Base-by-base conservation (phyloP, 2,113 vertebrate genomes). In the Asarcornis scutulata region DNA sequence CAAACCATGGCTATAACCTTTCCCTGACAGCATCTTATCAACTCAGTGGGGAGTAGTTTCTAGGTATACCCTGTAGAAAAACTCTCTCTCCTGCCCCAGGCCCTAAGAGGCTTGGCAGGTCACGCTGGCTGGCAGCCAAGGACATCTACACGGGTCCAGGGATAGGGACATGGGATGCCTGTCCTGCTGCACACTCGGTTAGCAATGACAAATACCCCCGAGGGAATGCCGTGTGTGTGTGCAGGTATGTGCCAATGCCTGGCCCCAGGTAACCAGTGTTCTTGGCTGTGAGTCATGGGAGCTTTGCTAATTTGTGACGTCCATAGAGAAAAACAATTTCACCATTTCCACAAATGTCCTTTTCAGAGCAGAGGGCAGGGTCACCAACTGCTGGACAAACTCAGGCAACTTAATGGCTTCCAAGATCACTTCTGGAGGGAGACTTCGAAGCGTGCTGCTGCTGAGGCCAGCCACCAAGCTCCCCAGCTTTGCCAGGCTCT, bases 261-360 rank as follows among this genome's bases (percentile, higher is more conserved):
- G 22, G 52, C 78, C 71, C 50, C 67, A 38, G 89, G 82, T 12
- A 8, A 46, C 25, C 75, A 21, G 15, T 4, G 32, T 40, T n/a
- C 76, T 75, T 36, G 25, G 50, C 50, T 73, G n/a, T 27, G 64
- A 52, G 31, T 84, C 83, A 75, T 10, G 38, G 18, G 22, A 82
- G 23, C 5, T 79, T 55, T 14, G 34, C 38, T 72, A 15, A 79
- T 26, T 2, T 50, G 17, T 9, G 52, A 40, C 0, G 5, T 44
- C 29, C 4, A 17, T 42, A 46, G 40, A 63, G 34, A 18, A 78
- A 78, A 72, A 3, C 4, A 13, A 46, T 25, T 16, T 93, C 75
- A 98, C 97, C 97, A 97, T 96, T 52, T 95, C 95, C 78, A 95
- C 95, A 67, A 98, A 52, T 8, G 6, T 31, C 32, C 31, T 87